Percentiles rank a stretch among this genome's conserved stretches.
Evolutionary conservation across 37 sponge, comb jelly and placozoan genomes (phyloP).

Genomic region (Geodia barretti): DNA sequence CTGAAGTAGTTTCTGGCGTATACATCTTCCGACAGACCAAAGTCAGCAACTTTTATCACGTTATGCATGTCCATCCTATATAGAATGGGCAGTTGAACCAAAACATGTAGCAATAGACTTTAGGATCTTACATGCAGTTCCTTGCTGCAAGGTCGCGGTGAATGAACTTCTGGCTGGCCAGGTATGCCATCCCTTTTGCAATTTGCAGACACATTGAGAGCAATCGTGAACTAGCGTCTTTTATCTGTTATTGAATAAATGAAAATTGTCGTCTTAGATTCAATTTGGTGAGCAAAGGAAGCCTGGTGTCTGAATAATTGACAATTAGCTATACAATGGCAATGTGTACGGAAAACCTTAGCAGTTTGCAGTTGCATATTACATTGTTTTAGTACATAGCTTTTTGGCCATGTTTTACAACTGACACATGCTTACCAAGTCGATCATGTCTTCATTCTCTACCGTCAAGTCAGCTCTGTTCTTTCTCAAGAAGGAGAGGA

Average conservation of each 20-base stretch:
- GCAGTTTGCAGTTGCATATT: too few relatives aligned
- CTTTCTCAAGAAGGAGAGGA: not conserved
- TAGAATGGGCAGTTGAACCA: not conserved
- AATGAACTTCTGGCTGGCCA: constrained; percentile 8
- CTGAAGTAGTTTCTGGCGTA: not conserved
- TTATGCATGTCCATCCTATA: not conserved
- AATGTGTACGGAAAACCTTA: too few relatives aligned
- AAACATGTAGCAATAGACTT: too few relatives aligned
- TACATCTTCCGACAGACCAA: not conserved
- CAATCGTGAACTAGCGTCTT: not conserved
- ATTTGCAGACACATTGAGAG: constrained; percentile 16
- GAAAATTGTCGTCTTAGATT: too few relatives aligned
- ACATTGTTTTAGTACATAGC: too few relatives aligned
- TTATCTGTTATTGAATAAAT: too few relatives aligned
- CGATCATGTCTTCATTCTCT: not conserved
- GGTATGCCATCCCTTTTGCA: constrained; percentile 30
- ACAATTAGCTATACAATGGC: too few relatives aligned
- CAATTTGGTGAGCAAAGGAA: too few relatives aligned
- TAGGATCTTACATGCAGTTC: constrained; percentile 45
- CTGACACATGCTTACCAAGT: not conserved
- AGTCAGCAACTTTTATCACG: not conserved
- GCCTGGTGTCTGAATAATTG: too few relatives aligned
- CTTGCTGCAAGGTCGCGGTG: constrained; percentile 45
- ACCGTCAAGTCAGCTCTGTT: not conserved
- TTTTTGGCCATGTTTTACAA: not conserved